phyloP scores from a whole-genome alignment of 2,113 vertebrate species.

The Stercorarius parasiticus region DNA sequence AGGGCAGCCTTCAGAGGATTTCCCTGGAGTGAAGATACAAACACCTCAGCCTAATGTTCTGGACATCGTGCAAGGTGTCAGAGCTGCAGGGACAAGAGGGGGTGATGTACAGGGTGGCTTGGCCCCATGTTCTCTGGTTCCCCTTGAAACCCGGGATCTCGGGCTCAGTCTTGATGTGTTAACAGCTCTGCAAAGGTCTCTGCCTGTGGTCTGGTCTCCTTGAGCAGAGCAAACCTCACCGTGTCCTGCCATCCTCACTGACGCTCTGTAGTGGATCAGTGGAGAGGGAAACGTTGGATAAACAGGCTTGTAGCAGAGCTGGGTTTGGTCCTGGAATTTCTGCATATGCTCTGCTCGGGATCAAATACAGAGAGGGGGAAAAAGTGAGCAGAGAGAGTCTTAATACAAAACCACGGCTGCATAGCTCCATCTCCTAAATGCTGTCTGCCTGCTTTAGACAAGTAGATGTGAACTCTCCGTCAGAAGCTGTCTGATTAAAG shows the following conservation, averaged over 20 bases:
- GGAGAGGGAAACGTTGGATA: background rate
- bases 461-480: background rate
- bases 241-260: background rate
- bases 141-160: background rate
- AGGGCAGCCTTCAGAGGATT: background rate
- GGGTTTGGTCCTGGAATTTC: background rate
- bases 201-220: background rate
- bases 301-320: background rate
- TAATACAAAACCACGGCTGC: background rate
- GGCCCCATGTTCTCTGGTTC: background rate
- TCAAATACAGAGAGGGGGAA: background rate
- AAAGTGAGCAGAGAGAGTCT: background rate
- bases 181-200: background rate
- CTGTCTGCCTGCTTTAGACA: background rate
- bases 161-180: background rate
- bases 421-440: fast-evolving
- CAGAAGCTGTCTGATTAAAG: background rate
- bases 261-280: background rate
- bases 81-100: background rate
- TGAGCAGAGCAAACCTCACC: fast-evolving
- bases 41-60: background rate
- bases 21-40: background rate
- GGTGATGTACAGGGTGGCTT: background rate
- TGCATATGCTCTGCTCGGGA: fast-evolving
- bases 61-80: background rate